Conservation (phyloP, 2,888 invertebrate genomes). For the Napeogenes inachia region DNA sequence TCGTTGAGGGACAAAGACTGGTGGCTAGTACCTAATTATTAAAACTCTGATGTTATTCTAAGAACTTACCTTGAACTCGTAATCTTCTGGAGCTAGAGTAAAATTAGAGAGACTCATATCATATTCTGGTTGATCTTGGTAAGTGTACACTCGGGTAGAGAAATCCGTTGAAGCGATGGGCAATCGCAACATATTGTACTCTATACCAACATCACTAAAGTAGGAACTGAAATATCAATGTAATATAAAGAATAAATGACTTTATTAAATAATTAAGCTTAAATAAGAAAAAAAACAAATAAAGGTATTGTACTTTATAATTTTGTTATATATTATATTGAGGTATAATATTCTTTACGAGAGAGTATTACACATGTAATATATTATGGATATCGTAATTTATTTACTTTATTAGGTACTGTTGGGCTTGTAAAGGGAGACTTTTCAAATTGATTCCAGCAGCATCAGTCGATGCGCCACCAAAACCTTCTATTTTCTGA, state of each 20-base stretch:
- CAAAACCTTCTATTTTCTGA: constrained; percentile 86
- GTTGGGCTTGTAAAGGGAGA: constrained; percentile 60
- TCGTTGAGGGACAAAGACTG: too few relatives aligned
- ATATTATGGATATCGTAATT: not conserved
- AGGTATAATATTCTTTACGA: not conserved
- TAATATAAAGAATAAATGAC: not conserved
- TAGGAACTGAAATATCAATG: not conserved
- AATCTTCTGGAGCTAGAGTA: not conserved
- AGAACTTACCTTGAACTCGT: not conserved
- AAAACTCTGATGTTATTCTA: too few relatives aligned
- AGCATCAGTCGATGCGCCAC: constrained; percentile 86
- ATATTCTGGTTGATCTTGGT: not conserved
- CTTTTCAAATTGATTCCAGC: constrained; percentile 80
- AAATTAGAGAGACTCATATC: not conserved
- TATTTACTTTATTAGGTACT: constrained; percentile 30
- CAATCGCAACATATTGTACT: constrained; percentile 48
- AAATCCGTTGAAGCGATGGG: not conserved
- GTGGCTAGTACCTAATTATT: too few relatives aligned
- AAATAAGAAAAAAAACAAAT: not conserved
- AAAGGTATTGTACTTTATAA: not conserved
- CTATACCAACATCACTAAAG: constrained; percentile 62
- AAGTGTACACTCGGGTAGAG: not conserved
- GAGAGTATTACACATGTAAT: not conserved
- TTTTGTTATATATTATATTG: not conserved
- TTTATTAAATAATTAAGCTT: not conserved